A percentile compares a stretch with the other conserved stretches of the same genome.
Evolutionary conservation across 1,140 invertebrate species (phyloP).

Genomic region (Brachionus paranguensis): DNA sequence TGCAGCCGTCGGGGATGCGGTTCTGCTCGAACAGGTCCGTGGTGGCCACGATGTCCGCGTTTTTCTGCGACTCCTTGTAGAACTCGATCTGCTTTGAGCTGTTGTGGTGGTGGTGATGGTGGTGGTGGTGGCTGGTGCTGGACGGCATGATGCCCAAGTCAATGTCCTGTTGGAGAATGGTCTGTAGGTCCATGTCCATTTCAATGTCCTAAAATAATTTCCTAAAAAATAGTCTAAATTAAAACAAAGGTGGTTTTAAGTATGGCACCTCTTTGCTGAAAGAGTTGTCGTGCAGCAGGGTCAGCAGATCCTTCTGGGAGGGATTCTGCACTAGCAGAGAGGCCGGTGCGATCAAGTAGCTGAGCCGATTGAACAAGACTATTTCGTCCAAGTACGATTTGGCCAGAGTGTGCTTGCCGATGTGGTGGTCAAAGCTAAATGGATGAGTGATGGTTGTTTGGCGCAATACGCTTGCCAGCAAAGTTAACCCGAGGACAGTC

Average conservation of each 20-base stretch:
- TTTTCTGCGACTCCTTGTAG: slow-evolving; percentile 14
- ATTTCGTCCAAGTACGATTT: neutral
- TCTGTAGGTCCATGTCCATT: slow-evolving; percentile 39
- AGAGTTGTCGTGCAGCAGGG: neutral
- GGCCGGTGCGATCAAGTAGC: neutral
- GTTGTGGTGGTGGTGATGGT: neutral
- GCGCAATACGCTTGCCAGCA: neutral
- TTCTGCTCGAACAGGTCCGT: neutral
- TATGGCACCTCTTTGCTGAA: slow-evolving; percentile 9
- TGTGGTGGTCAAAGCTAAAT: neutral
- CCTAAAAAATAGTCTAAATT: neutral
- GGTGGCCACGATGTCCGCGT: slow-evolving; percentile 4
- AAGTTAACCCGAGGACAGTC: neutral
- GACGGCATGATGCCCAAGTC: neutral
- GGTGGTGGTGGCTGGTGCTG: neutral
- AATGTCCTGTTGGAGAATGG: slow-evolving; percentile 25
- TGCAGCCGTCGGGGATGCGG: neutral
- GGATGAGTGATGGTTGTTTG: neutral
- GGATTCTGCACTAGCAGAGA: neutral
- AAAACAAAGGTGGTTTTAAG: neutral
- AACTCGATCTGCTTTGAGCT: neutral
- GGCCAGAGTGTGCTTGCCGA: neutral
- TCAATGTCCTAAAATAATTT: slow-evolving; percentile 26
- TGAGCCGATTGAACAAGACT: neutral
- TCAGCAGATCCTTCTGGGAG: neutral